Percentiles rank a stretch among this genome's conserved stretches.
phyloP scores from a whole-genome alignment of 2,113 vertebrate genomes.

The Bettongia penicillata region DNA sequence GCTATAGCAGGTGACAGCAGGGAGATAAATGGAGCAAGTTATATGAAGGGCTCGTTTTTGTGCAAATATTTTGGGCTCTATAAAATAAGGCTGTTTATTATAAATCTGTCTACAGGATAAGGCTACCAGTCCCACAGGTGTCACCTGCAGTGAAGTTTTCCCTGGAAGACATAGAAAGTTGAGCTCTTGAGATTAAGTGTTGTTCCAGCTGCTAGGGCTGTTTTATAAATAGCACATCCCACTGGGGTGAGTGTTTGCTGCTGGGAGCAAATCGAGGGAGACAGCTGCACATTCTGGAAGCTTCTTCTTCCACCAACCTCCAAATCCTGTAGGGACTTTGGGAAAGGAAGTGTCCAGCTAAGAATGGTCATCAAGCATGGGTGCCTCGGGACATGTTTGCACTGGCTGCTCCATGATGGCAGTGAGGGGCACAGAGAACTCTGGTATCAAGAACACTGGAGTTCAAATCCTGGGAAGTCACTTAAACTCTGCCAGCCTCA shows the following conservation, averaged over 20 bases:
- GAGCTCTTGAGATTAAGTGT: neutral
- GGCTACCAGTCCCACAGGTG: slow-evolving; percentile 52
- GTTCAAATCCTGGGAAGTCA: neutral
- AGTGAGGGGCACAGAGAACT: neutral
- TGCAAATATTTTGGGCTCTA: slow-evolving; percentile 72
- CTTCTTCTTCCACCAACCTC: neutral
- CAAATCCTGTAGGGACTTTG: neutral
- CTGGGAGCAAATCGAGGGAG: slow-evolving; percentile 9
- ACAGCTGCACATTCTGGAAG: neutral
- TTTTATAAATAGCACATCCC: slow-evolving; percentile 22
- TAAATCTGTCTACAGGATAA: slow-evolving; percentile 63
- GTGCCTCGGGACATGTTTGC: neutral
- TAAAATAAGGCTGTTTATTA: slow-evolving; percentile 73
- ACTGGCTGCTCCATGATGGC: neutral
- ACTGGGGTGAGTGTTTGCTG: neutral
- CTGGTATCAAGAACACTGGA: neutral
- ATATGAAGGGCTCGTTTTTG: slow-evolving; percentile 61
- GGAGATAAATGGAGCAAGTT: slow-evolving; percentile 67
- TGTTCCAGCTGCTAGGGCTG: neutral
- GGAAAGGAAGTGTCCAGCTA: neutral
- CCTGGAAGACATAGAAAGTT: slow-evolving; percentile 4
- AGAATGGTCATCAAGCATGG: neutral
- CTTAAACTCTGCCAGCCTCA: neutral
- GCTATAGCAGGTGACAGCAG: slow-evolving; percentile 50
- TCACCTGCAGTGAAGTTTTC: slow-evolving; percentile 44